A percentile compares a stretch with the other conserved stretches of the same genome.
Evolutionary conservation across 1,140 invertebrate species (phyloP).

Genomic region (Acyrthosiphon pisum): DNA sequence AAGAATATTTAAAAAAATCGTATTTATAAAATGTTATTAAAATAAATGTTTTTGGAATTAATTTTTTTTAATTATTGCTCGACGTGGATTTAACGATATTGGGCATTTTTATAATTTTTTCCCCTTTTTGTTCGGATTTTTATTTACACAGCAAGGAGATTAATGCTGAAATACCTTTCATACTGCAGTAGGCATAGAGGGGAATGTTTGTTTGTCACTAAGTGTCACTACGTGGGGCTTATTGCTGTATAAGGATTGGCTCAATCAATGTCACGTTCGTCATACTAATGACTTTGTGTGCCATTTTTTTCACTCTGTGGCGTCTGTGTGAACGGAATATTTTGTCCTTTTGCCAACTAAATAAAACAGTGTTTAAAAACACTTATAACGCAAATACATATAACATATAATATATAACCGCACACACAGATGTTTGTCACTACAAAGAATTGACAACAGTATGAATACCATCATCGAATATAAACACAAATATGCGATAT

Average conservation of each 20-base stretch:
- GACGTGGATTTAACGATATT: slow-evolving; percentile 16
- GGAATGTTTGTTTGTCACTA: slow-evolving; percentile 27
- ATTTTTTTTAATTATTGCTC: slow-evolving; percentile 36
- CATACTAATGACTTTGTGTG: slow-evolving; percentile 25
- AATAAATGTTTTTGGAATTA: slow-evolving; percentile 28
- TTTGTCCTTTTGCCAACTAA: neutral
- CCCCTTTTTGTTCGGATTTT: neutral
- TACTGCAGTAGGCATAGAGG: neutral
- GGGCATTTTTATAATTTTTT: neutral
- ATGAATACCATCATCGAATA: no score
- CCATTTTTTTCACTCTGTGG: neutral
- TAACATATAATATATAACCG: no score
- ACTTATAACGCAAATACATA: neutral
- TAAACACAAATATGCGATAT: no score
- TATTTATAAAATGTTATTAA: slow-evolving; percentile 26
- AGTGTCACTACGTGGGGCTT: slow-evolving; percentile 45
- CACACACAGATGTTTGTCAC: neutral
- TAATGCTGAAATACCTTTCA: slow-evolving; percentile 32
- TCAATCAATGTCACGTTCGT: slow-evolving; percentile 39
- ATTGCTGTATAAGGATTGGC: neutral
- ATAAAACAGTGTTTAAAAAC: slow-evolving; percentile 12
- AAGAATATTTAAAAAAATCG: slow-evolving; percentile 19
- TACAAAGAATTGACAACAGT: no score
- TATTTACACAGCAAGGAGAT: neutral
- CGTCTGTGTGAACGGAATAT: neutral